phyloP scores from a whole-genome alignment of 1,140 invertebrate genomes.

The Zaprionus gabonicus region DNA sequence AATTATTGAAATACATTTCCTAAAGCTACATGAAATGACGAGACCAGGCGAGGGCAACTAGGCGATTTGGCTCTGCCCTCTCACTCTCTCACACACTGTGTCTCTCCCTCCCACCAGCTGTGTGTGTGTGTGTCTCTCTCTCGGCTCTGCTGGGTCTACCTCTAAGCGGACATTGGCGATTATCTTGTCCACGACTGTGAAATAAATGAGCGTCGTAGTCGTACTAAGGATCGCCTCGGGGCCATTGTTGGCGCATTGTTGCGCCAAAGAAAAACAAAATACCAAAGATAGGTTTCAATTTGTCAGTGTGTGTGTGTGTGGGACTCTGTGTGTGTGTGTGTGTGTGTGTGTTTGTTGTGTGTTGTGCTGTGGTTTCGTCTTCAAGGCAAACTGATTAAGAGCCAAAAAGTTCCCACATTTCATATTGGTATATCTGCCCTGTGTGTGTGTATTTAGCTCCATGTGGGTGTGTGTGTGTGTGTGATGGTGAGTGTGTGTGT shows the following conservation, averaged over 20 bases:
- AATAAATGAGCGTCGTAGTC: slow-evolving; percentile 81
- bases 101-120: no score
- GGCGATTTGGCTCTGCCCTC: slow-evolving; percentile 22
- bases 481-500: slow-evolving; percentile 13
- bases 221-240: slow-evolving; percentile 71
- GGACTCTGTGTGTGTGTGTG: not conserved
- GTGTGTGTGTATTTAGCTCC: slow-evolving; percentile 30
- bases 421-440: slow-evolving; percentile 33
- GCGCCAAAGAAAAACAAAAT: slow-evolving; percentile 69
- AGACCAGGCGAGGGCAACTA: not conserved
- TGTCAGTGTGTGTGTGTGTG: slow-evolving; percentile 49
- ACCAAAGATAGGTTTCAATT: slow-evolving; percentile 74
- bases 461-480: slow-evolving; percentile 17
- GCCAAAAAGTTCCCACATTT: slow-evolving; percentile 59
- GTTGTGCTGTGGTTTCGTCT: slow-evolving; percentile 43
- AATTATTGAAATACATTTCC: slow-evolving; percentile 82
- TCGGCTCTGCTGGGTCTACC: slow-evolving; percentile 40
- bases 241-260: slow-evolving; percentile 73
- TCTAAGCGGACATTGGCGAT: slow-evolving; percentile 82
- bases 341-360: slow-evolving; percentile 31
- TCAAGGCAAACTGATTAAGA: slow-evolving; percentile 55
- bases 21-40: slow-evolving; percentile 56
- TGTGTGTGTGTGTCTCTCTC: not conserved
- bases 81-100: not conserved
- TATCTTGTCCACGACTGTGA: slow-evolving; percentile 83